Base-by-base conservation (phyloP, 2,113 vertebrate genomes). In the Pseudonaja textilis region DNA sequence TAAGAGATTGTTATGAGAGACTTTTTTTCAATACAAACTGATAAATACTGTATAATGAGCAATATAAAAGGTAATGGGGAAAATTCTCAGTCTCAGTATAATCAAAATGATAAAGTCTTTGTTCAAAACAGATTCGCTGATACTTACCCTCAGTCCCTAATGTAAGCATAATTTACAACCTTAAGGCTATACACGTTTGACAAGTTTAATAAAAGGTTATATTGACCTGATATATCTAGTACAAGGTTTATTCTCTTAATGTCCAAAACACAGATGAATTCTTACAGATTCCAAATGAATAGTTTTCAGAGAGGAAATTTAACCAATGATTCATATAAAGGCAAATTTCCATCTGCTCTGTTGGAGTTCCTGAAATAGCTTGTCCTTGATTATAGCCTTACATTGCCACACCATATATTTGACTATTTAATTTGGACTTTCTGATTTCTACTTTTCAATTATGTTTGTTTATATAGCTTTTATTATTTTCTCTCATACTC, bases 401-500 rank as follows among this genome's bases (percentile, higher is more conserved):
- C 9, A 87, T 87, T 56, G 54, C 34, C 81, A 26, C 10, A n/a
- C 45, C 22, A 56, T n/a, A 45, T 55, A 25, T 42, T 42, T 92
- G 86, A 25, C 59, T 10, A 56, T 42, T 64, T 81, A 88, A 7
- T 22, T 39, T 88, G 50, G 9, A 85, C 34, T 20, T 1, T 64
- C 50, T 85, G 39, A 18, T 4, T 56, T 92, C 39, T 22, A n/a
- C 4, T 47, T 86, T 59, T 16, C 4, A 34, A 85, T 25, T 29
- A 39, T 20, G 34, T 59, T 89, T 59, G 14, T 34, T 86, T 61
- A 89, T 86, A 56, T 90, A 39, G 74, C 74, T 42, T 42, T 39
- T 81, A 50, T 86, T 93, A 93, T 86, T 90, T 52, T 61, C 50
- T n/a, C 55, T 64, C 39, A 86, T n/a, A 47, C 85, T 74, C 88